Conservation (phyloP, 2,888 invertebrate genomes). For the Ctena decussata region DNA sequence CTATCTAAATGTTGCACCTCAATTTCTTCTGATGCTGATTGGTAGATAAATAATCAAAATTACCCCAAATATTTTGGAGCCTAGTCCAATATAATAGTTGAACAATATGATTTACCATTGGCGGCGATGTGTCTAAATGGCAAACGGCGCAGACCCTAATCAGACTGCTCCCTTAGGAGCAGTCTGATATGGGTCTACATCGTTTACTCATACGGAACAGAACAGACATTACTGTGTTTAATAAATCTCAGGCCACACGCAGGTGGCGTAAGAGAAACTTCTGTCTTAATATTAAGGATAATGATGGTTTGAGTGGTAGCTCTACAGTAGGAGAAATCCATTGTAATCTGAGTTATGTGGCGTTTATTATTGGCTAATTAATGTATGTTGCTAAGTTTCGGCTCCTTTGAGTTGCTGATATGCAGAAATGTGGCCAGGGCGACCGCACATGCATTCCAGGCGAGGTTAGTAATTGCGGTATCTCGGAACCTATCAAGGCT, state of each 20-base stretch:
- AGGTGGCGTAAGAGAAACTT: too few relatives aligned
- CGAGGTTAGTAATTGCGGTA: not conserved
- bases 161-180: not conserved
- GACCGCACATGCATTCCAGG: slow-evolving; percentile 1
- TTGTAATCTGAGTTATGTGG: not conserved
- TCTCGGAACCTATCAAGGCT: not conserved
- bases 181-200: not conserved
- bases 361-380: slow-evolving; percentile 1
- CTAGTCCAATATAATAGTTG: too few relatives aligned
- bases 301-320: too few relatives aligned
- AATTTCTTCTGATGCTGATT: not conserved
- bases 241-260: too few relatives aligned
- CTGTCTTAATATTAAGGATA: too few relatives aligned
- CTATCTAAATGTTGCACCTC: slow-evolving; percentile 1
- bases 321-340: not conserved
- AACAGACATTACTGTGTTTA: too few relatives aligned
- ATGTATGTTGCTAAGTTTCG: not conserved
- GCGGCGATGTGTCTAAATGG: too few relatives aligned
- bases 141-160: not conserved
- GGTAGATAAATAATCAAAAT: too few relatives aligned
- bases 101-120: too few relatives aligned
- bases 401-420: not conserved
- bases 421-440: not conserved
- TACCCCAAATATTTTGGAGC: too few relatives aligned
- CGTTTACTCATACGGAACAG: not conserved